Evolutionary conservation across 2,113 vertebrate species (phyloP).

Genomic region (Hippocampus zosterae): DNA sequence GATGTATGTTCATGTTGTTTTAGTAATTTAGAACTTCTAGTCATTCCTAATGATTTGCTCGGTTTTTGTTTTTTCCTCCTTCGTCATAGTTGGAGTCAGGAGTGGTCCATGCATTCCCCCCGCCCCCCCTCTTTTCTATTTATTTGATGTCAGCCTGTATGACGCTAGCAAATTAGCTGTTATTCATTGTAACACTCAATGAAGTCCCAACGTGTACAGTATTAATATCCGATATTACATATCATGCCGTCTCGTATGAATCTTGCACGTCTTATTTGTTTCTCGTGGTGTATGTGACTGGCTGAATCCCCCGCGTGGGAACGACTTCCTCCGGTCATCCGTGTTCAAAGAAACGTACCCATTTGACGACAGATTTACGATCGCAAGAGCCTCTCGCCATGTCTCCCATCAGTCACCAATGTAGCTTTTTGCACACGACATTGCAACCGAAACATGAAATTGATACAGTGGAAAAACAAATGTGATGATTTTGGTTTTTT

Average conservation of each 20-base stretch:
- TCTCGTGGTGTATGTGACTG: conserved; percentile 23
- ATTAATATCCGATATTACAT: conserved; percentile 7
- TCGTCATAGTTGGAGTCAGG: not conserved
- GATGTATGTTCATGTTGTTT: conserved; percentile 21
- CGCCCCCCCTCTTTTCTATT: conserved; percentile 5
- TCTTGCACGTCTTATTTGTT: conserved; percentile 13
- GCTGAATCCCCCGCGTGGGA: conserved; percentile 17
- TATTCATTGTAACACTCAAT: not conserved
- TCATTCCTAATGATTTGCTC: conserved; percentile 45
- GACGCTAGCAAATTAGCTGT: not conserved
- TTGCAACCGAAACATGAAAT: not conserved
- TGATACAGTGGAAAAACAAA: too few relatives aligned
- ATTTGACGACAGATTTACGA: not conserved
- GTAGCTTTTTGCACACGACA: not conserved
- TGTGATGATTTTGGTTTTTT: too few relatives aligned
- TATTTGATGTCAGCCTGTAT: conserved; percentile 1
- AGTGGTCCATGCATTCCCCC: not conserved
- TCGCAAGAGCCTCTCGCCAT: not conserved
- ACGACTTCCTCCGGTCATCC: conserved; percentile 3
- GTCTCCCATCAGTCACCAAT: not conserved
- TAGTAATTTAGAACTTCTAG: conserved; percentile 3
- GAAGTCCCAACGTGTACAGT: conserved; percentile 13
- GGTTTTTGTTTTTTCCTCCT: not conserved
- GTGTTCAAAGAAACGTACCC: not conserved
- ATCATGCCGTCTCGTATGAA: conserved; percentile 11